Conservation (phyloP, 2,797 vertebrate genomes). For the Columba guinea region DNA sequence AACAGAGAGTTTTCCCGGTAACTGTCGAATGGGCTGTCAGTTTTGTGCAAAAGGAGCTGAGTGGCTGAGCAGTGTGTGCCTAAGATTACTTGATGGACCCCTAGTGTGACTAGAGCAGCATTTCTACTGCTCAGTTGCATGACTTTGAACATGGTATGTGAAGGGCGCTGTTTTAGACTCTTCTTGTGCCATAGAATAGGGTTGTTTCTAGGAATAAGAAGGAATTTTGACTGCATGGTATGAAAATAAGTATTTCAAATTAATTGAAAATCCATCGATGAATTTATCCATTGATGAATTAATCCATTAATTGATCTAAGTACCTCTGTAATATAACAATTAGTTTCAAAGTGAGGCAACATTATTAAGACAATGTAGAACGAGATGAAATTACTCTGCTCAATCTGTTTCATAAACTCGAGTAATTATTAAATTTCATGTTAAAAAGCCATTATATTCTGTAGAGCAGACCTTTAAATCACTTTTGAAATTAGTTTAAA, state of each 20-base stretch:
- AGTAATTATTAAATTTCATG: constrained; percentile 4
- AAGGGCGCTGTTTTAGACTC: not conserved
- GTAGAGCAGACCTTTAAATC: not conserved
- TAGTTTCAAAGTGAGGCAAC: constrained; percentile 6
- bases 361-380: not conserved
- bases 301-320: not conserved
- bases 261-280: not conserved
- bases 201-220: not conserved
- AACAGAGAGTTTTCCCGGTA: not conserved
- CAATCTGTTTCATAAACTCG: not conserved
- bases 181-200: not conserved
- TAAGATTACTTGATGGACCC: not conserved
- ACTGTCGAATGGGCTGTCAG: not conserved
- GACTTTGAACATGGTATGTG: not conserved
- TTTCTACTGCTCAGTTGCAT: not conserved
- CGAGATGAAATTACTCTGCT: not conserved
- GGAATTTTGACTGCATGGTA: not conserved
- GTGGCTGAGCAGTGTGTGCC: not conserved
- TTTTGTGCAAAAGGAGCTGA: not conserved
- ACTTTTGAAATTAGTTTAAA: not conserved
- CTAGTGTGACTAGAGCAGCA: not conserved
- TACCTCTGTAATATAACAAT: not conserved
- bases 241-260: not conserved
- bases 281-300: not conserved
- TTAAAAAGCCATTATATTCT: not conserved